Percentiles rank a stretch among this genome's conserved stretches.
Evolutionary conservation across 2,113 vertebrate species (phyloP).

Genomic region (Tyto alba): DNA sequence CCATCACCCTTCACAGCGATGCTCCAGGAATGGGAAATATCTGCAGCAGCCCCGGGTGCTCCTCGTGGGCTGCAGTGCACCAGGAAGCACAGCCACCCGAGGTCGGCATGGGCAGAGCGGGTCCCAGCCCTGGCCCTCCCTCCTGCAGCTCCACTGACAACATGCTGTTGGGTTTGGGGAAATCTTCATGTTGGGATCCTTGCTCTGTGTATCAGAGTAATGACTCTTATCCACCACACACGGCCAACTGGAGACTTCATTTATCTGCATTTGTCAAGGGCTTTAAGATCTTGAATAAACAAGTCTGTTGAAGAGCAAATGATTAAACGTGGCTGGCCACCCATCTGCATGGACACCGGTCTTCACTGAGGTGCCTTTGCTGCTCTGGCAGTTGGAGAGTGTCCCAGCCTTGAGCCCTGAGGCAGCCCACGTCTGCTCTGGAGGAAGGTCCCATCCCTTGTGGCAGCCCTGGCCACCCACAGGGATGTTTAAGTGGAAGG

Average conservation of each 20-base stretch:
- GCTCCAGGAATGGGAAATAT: slow-evolving; percentile 15
- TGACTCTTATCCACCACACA: not conserved
- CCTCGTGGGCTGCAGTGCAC: not conserved
- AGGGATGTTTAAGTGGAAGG: not conserved
- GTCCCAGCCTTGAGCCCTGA: not conserved
- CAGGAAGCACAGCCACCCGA: fast-evolving
- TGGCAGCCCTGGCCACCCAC: not conserved
- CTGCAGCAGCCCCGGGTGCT: not conserved
- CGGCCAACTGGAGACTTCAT: not conserved
- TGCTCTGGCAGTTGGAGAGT: not conserved
- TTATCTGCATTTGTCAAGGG: not conserved
- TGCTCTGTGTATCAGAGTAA: not conserved
- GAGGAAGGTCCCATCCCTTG: not conserved
- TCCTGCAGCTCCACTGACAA: not conserved
- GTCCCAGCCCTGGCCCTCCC: not conserved
- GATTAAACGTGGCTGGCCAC: not conserved
- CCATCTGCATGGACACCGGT: not conserved
- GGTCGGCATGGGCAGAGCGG: fast-evolving
- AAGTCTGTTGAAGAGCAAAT: not conserved
- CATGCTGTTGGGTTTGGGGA: not conserved
- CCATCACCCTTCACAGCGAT: not conserved
- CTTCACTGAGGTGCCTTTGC: not conserved
- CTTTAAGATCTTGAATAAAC: not conserved
- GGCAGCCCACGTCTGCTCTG: not conserved
- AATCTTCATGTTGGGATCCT: not conserved